Evolutionary conservation across 2,888 invertebrate genomes (phyloP), one percentile per base, ranked within the genome.

Genomic region (Xylophagus ater): DNA sequence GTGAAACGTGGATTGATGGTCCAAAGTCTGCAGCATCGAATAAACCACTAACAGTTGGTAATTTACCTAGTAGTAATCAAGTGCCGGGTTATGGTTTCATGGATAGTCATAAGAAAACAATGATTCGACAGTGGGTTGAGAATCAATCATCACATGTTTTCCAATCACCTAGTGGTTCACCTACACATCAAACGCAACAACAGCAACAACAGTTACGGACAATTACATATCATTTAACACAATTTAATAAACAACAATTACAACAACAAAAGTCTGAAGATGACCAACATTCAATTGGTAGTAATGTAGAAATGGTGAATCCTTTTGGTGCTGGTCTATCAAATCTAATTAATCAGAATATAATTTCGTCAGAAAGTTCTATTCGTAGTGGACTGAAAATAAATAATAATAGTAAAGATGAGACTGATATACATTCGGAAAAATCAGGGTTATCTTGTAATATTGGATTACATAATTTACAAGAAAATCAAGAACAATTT

Each of bases 1-100:
- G 81, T 30, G 94, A 93, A 66, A 89, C 88, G 3, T 94, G 94
- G 94, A 84, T 94, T 38, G 94, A 94, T 60, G 94, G 94, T 1
- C 94, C 94, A 2, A 81, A 86, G 73, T 81, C 84, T 51, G 67
- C 68, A 53, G 67, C 66, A 41, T 67, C 61, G 49, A 51, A n/a
- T n/a, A n/a, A 66, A 21, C 74, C 81, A 14, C 58, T 67, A 4
- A 59, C 59, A 10, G 58, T 56, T 2, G 59, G 57, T 3, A 60
- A 60, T 47, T 41, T 64, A n/a, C 65, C 62, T 8, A 48, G 56
- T 10, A 40, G 36, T 14, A 29, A 36, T 10, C 14, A n/a, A 7
- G 26, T 31, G 25, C 39, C 34, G 8, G 78, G 82, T 1, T 89
- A 90, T 56, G 85, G 90, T 1, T 89, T 85, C 54, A 89, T 90